Percentiles rank a stretch among this genome's conserved stretches.
Evolutionary conservation across 1,140 invertebrate genomes (phyloP).

Genomic region (Drosophila erecta): DNA sequence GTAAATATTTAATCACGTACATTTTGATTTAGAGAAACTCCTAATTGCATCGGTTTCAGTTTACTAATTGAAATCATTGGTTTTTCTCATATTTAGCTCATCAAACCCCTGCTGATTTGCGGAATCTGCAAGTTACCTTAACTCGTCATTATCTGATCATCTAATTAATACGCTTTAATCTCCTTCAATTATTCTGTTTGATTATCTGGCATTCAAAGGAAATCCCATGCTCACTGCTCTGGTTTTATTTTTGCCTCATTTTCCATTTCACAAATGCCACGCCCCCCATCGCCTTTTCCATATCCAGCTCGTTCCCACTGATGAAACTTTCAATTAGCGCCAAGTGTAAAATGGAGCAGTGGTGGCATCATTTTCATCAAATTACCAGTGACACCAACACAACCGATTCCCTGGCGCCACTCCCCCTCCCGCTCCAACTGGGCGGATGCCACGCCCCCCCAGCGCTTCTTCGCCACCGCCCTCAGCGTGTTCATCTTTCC

Average conservation of each 20-base stretch:
- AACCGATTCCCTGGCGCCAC: constrained; percentile 28
- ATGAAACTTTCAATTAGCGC: constrained; percentile 79
- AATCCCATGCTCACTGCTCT: constrained; percentile 32
- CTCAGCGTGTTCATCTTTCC: constrained; percentile 67
- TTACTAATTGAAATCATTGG: constrained; percentile 3
- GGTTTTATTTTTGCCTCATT: constrained; percentile 17
- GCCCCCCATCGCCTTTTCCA: constrained; percentile 1
- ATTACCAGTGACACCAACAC: constrained; percentile 74
- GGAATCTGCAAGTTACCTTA: constrained; percentile 11
- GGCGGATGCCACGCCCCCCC: constrained; percentile 12
- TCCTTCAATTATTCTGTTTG: constrained; percentile 33
- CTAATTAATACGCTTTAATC: constrained; percentile 37
- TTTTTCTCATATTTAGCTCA: constrained; percentile 6
- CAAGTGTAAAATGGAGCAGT: constrained; percentile 74
- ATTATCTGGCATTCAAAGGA: constrained; percentile 31
- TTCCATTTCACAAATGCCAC: neutral
- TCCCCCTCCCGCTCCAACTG: neutral
- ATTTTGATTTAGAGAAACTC: too few species aligned
- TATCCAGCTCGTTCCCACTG: constrained; percentile 27
- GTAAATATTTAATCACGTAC: neutral
- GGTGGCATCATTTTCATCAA: constrained; percentile 76
- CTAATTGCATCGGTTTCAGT: too few species aligned
- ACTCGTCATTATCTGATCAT: constrained; percentile 42
- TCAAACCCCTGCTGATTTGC: constrained; percentile 8
- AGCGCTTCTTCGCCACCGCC: neutral